phyloP scores from a whole-genome alignment of 2,113 vertebrate species.

The Anthoscopus minutus region DNA sequence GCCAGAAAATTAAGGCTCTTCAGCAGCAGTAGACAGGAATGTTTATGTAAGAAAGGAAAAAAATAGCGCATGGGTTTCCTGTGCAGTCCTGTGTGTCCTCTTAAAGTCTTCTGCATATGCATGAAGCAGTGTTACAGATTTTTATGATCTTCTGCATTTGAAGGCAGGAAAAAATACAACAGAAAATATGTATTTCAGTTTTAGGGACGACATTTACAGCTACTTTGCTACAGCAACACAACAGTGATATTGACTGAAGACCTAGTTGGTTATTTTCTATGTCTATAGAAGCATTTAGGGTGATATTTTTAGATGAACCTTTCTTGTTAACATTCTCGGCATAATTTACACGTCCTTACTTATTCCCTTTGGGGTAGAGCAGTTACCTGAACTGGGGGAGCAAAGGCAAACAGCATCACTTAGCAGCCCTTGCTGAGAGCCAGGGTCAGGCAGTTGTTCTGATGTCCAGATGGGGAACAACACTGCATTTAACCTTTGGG shows the following conservation, averaged over 20 bases:
- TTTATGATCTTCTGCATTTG: neutral
- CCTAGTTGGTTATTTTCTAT: neutral
- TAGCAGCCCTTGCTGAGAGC: neutral
- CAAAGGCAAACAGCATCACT: neutral
- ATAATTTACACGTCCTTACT: neutral
- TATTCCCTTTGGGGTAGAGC: neutral
- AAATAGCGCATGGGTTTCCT: neutral
- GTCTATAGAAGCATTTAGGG: neutral
- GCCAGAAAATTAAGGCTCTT: neutral
- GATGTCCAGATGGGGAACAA: neutral
- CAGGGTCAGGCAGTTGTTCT: neutral
- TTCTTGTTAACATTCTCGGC: neutral
- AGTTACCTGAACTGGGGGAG: neutral
- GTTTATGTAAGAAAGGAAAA: neutral
- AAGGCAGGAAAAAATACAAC: neutral
- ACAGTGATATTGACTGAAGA: neutral
- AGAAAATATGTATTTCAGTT: neutral
- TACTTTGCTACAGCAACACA: neutral
- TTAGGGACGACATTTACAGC: neutral
- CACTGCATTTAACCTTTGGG: neutral
- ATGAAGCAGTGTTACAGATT: neutral
- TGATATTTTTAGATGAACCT: neutral
- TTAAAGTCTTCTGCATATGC: neutral
- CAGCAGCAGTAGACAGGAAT: neutral
- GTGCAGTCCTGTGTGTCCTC: neutral